Evolutionary conservation across 1,140 invertebrate species (phyloP), one percentile per base, ranked within the genome.

Genomic region (Proctacanthus coquilletti): DNA sequence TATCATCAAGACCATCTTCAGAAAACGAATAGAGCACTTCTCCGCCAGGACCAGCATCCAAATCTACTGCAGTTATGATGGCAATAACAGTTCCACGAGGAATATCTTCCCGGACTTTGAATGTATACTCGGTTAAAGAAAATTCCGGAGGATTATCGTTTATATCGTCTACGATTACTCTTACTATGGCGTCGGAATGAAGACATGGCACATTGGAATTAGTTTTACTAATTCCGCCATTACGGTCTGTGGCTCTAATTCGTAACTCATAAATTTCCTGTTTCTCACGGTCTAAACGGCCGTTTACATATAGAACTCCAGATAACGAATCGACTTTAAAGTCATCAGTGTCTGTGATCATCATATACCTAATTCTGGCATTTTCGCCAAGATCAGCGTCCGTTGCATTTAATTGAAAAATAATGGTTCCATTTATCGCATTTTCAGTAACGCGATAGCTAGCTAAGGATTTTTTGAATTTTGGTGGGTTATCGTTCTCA

Each of bases 111-210:
- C 86, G 72, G 1, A 92, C 75, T 53, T 87, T 84, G 3, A 89
- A 82, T 3, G 69, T 71, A 52, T 88, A 88, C 25, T 69, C 73
- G 11, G 70, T 47, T 3, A 84, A 59, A 14, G 74, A 72, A 46
- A 95, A 96, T 21, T 63, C 69, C 0, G 91, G 91, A 1, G 81
- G 69, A 51, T 91, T 89, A 60, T 96, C 91, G 53, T 96, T 96
- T 17, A 91, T 77, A 53, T 96, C 91, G 45, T 86, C 77, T 1
- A 95, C 75, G 2, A 71, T 69, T 13, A 94, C 72, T 14, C 83
- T 64, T 20, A 93, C 75, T 2, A 81, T 43, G 2, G 85, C 83
- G 40, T 86, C 82, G 0, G 81, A 75, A 43, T 75, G 74, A 6
- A 88, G 62, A 2, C 70, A 56, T 0, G 65, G 59, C 4, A 63